phyloP scores from a whole-genome alignment of 2,888 invertebrate genomes.

The Rhogogaster chlorosoma region DNA sequence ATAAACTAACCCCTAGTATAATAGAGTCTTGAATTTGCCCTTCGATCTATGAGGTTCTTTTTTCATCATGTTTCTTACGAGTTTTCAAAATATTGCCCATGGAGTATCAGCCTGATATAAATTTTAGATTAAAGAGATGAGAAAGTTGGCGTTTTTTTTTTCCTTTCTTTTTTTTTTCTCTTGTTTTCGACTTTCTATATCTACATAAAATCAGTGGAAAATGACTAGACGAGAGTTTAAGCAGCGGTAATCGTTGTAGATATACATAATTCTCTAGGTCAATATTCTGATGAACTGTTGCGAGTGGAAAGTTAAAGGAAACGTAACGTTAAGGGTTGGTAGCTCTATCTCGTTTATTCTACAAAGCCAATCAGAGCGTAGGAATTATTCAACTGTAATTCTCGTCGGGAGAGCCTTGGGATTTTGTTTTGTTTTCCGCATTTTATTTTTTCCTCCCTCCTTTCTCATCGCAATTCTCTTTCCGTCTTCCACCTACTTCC shows the following conservation, averaged over 20 bases:
- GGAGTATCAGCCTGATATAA: background rate
- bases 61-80: background rate
- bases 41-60: background rate
- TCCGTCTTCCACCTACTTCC: background rate
- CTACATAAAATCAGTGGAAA: background rate
- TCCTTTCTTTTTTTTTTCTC: background rate
- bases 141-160: background rate
- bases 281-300: constrained; percentile 32
- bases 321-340: constrained; percentile 2
- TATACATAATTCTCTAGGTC: background rate
- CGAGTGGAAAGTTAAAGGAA: background rate
- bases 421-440: constrained; percentile 32
- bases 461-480: background rate
- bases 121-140: background rate
- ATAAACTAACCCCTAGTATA: constrained; percentile 38
- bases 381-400: constrained; percentile 39
- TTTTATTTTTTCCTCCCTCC: background rate
- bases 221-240: constrained; percentile 3
- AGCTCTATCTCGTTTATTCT: constrained; percentile 21
- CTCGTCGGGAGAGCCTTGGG: constrained; percentile 26
- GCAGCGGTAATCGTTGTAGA: background rate
- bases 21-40: constrained; percentile 16
- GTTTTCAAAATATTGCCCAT: no score
- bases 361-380: constrained; percentile 43
- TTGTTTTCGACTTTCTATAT: no score